phyloP scores from a whole-genome alignment of 1,140 invertebrate genomes.

The Zaprionus kolodkinae region DNA sequence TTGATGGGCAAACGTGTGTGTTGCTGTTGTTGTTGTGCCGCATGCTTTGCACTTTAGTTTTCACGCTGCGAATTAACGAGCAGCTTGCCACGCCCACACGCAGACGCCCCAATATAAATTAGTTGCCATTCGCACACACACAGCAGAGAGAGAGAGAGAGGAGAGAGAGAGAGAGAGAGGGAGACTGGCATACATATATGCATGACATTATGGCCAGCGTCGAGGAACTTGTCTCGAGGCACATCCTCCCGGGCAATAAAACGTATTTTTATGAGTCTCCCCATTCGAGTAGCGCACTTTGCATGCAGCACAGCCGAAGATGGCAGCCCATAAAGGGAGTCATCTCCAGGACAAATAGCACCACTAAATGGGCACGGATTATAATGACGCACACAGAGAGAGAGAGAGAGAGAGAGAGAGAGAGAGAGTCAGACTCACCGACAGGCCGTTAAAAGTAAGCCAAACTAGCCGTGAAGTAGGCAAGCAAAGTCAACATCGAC shows the following conservation, averaged over 20 bases:
- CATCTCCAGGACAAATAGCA: constrained; percentile 75
- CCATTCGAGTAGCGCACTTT: constrained; percentile 72
- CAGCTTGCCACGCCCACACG: constrained; percentile 44
- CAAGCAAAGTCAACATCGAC: constrained; percentile 70
- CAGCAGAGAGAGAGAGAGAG: constrained; percentile 10
- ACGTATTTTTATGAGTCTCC: constrained; percentile 75
- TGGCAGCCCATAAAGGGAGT: constrained; percentile 74
- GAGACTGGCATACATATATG: constrained; percentile 39
- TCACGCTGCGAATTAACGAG: constrained; percentile 79
- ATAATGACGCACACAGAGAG: constrained; percentile 65
- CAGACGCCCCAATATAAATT: constrained; percentile 67
- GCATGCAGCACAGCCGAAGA: constrained; percentile 63
- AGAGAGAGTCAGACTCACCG: no score
- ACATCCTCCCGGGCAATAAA: constrained; percentile 75
- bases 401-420: no score
- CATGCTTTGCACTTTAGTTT: constrained; percentile 78
- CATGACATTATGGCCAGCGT: constrained; percentile 22
- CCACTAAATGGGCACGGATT: constrained; percentile 81
- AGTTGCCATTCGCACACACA: constrained; percentile 51
- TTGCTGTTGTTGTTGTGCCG: constrained; percentile 38
- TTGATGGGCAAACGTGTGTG: constrained; percentile 61
- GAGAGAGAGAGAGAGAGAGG: constrained; percentile 5
- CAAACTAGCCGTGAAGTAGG: constrained; percentile 74
- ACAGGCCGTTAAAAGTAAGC: constrained; percentile 72
- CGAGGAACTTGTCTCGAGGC: constrained; percentile 70